Base-by-base conservation (phyloP, 1,140 invertebrate species). In the Heliconius hewitsoni region DNA sequence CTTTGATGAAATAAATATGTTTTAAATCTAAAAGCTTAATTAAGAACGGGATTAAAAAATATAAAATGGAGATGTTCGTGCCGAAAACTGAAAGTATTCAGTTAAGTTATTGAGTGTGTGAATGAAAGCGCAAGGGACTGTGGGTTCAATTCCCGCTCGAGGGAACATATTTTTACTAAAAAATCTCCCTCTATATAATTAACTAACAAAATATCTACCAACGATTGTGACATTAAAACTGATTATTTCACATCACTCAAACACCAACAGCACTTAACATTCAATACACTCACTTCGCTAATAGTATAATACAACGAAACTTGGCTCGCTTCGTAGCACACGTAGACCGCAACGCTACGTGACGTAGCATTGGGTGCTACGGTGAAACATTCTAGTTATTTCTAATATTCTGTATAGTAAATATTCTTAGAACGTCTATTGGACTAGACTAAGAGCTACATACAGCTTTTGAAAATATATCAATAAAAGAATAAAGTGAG, bases 271-370 rank as follows among this genome's bases (percentile, higher is more conserved):
- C 4, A 46, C 55, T 57, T 57, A 23, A 23, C 19, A 57, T 23
- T 57, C n/a, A 57, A 57, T 57, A 57, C 60, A 66, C 3, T 66
- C 27, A 30, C 19, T 30, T 27, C 34, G 1, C 23, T 66, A 66
- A 66, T 66, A 13, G 9, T 30, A 9, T 27, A 66, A 27, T 11
- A 27, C 16, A 66, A 66, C 60, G 4, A 9, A 16, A 66, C 13
- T 60, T 66, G 27, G 60, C 60, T 39, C 34, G n/a, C 1, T 72
- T 72, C 71, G 71, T 42, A 72, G 71, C 71, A 0, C 71, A 72
- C n/a, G 71, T 72, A 72, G 71, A 72, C 34, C 34, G 71, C 39
- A 72, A 3, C 19, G 39, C 39, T 72, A 39, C 71, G 71, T 72
- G 60, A 66, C 60, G 60, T 66, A 66, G 27, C 60, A 3, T 16